These are phyloP conservation scores for Penaeus chinensis DNA, from an alignment of 1,140 invertebrate species.

Conservation along the genomic window DNA sequence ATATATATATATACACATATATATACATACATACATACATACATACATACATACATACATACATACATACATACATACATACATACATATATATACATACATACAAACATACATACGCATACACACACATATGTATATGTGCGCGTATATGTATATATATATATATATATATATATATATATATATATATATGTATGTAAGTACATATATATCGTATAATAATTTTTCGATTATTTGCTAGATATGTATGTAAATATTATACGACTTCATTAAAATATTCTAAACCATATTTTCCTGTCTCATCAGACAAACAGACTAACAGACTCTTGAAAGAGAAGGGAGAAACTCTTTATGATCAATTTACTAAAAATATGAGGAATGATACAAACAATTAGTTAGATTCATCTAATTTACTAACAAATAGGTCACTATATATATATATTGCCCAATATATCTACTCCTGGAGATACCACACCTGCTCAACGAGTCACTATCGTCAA, in stretches of 20 bases:
- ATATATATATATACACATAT: no score
- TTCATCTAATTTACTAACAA: no score
- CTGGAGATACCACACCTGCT: no score
- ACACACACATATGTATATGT: slow-evolving; percentile 10
- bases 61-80: neutral
- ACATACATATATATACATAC: neutral
- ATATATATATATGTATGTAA: slow-evolving; percentile 4
- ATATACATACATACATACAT: neutral
- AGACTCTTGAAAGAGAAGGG: no score
- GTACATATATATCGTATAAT: slow-evolving; percentile 1
- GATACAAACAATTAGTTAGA: no score
- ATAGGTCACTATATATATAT: no score
- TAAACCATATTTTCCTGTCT: neutral
- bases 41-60: slow-evolving; percentile 20
- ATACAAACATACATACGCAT: slow-evolving; percentile 3
- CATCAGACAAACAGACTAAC: no score
- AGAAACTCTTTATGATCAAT: no score
- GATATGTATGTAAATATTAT: neutral
- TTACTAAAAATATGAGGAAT: no score
- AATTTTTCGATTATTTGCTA: neutral
- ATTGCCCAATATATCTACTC: no score
- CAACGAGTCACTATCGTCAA: no score
- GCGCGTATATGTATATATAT: no score
- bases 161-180: slow-evolving; percentile 12
- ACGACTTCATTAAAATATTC: neutral